Base-by-base conservation (phyloP, 2,888 invertebrate genomes). In the Phyto melanocephala region DNA sequence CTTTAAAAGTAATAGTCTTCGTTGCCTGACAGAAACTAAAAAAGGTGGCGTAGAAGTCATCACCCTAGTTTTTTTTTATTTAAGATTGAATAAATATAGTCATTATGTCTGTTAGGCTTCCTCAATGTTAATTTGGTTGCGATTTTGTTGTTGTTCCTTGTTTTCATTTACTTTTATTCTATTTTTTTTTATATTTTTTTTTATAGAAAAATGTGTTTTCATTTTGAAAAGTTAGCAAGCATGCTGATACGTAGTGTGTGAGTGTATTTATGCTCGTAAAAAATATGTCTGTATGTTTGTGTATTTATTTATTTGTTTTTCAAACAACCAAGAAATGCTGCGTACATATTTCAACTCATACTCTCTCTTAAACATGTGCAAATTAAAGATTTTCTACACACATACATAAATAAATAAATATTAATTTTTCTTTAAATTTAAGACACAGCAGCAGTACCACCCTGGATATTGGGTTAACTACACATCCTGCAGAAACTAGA, bases 51-150 rank as follows among this genome's bases (percentile, higher is more conserved):
- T n/a, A n/a, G n/a, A n/a, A n/a, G n/a, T n/a, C n/a, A n/a, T n/a
- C n/a, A n/a, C n/a, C n/a, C n/a, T n/a, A n/a, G n/a, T n/a, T n/a
- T n/a, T n/a, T n/a, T n/a, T n/a, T n/a, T n/a, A n/a, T 8, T 24
- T 8, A n/a, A 13, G 11, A 13, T 67, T 72, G n/a, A 10, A n/a
- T 52, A 45, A n/a, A 5, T 28, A 62, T 74, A 67, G 76, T 40
- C 76, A 58, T 45, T 75, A 22, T 67, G 76, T 67, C 76, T 76
- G 67, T 47, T 50, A 15, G 40, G 58, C 58, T 76, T 67, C 76
- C 76, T 68, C 60, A 47, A 60, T 33, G 67, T 50, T 67, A 50
- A 67, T 60, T 58, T 54, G n/a, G 17, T 62, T 33, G 62, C 22
- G 37, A 42, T 42, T 62, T 62, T 72, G 60, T 54, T 54, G 13